Evolutionary conservation across 2,888 invertebrate species (phyloP), one percentile per base, ranked within the genome.

Genomic region (Phyto melanocephala): DNA sequence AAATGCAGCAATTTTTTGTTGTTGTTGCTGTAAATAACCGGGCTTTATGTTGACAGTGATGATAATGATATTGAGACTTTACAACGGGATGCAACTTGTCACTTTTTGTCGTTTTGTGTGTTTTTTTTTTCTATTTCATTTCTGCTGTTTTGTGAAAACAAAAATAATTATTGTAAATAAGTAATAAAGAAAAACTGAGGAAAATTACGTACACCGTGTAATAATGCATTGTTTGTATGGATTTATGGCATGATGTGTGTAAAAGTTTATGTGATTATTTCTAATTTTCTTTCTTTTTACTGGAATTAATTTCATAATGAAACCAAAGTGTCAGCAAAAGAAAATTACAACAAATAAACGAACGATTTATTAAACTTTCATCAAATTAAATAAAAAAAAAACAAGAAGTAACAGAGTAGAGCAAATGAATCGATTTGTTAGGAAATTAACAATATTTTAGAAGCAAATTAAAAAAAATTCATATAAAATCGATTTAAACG

Each of bases 81-180:
- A 70, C 77, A 72, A 81, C 77, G 81, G 81, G 77, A 81, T 81
- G 77, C 56, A 70, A 74, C 74, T 47, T 78, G 81, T 81, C 81
- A 81, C 77, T 68, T 72, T 70, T 81, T 71, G 76, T 63, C 56
- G 45, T 54, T 74, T 70, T 70, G 60, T 40, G 37, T 17, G 22
- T 28, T 15, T 79, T 58, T 67, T 11, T 28, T 68, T 54, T 10
- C 13, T 45, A 24, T 50, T 52, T 60, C 24, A 71, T 54, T 54
- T 65, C 47, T 6, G 11, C 24, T 71, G 28, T 6, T 28, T 28
- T 28, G 28, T 28, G 40, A 58, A 78, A 70, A 17, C 15, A 4
- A 68, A 72, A 62, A 72, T 47, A 58, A 56, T 77, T 54, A 47
- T 77, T 62, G 50, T 28, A 68, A 70, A 60, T n/a, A n/a, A 47